Conservation (phyloP, 1,140 invertebrate species). For the Zaprionus ornatus region DNA sequence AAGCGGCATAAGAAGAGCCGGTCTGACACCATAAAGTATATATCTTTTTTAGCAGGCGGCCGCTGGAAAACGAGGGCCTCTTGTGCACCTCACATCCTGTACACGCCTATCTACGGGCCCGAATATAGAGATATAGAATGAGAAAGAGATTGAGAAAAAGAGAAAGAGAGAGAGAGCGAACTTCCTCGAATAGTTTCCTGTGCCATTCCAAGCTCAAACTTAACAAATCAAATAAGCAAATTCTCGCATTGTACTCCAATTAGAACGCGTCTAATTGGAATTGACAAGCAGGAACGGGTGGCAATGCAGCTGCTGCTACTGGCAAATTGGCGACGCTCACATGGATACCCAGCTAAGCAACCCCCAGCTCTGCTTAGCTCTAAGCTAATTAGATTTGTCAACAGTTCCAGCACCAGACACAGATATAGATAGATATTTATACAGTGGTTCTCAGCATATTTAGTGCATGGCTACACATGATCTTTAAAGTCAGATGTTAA, state of each 20-base stretch:
- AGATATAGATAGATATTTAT: neutral
- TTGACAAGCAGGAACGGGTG: slow-evolving; percentile 71
- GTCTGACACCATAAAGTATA: no score
- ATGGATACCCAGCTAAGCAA: neutral
- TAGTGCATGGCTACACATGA: no score
- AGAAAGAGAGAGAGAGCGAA: neutral
- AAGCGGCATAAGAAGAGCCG: no score
- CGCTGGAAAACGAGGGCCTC: no score
- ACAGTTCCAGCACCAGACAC: slow-evolving; percentile 15
- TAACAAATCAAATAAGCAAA: slow-evolving; percentile 27
- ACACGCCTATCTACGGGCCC: no score
- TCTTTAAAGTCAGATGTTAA: no score
- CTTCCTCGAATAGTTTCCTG: neutral
- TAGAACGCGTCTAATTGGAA: slow-evolving; percentile 47
- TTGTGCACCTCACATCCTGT: no score
- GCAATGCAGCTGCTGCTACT: slow-evolving; percentile 54
- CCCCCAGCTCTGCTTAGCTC: slow-evolving; percentile 29
- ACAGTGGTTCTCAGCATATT: neutral
- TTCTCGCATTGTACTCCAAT: slow-evolving; percentile 71
- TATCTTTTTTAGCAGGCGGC: no score
- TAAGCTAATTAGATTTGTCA: slow-evolving; percentile 69
- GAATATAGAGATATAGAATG: neutral
- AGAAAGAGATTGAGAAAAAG: neutral
- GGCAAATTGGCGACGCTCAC: slow-evolving; percentile 11
- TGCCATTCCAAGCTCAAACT: slow-evolving; percentile 17